Conservation (phyloP, 2,797 vertebrate species). For the Coilia nasus region DNA sequence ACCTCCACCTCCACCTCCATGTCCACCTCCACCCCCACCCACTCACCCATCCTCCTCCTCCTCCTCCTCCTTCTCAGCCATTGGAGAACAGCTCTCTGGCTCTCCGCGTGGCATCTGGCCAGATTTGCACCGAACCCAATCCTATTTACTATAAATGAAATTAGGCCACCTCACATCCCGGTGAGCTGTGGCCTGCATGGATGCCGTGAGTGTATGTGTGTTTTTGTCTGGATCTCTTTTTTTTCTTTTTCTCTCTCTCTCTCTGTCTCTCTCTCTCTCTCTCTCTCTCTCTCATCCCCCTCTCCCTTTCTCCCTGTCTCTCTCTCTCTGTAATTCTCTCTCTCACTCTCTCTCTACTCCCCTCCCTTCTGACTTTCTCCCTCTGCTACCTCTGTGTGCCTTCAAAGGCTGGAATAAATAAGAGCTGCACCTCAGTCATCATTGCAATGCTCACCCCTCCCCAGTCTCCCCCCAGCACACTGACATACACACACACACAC, state of each 20-base stretch:
- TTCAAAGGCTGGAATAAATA: conserved; percentile 1
- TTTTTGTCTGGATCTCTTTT: not conserved
- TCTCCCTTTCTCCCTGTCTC: no score
- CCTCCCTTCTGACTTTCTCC: not conserved
- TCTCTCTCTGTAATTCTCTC: not conserved
- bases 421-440: not conserved
- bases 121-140: conserved; percentile 6
- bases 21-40: not conserved
- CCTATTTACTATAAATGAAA: conserved; percentile 32
- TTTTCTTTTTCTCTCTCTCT: not conserved
- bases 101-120: not conserved
- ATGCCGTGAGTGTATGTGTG: not conserved
- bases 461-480: not conserved
- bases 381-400: not conserved
- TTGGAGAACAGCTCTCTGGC: not conserved
- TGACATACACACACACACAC: not conserved
- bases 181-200: conserved; percentile 2
- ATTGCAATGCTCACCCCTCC: not conserved
- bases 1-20: not conserved
- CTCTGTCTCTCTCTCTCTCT: not conserved
- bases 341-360: not conserved
- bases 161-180: not conserved
- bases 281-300: not conserved
- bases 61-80: not conserved
- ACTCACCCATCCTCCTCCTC: not conserved